Base-by-base conservation (phyloP, 2,888 invertebrate species). In the Steromphala cineraria region DNA sequence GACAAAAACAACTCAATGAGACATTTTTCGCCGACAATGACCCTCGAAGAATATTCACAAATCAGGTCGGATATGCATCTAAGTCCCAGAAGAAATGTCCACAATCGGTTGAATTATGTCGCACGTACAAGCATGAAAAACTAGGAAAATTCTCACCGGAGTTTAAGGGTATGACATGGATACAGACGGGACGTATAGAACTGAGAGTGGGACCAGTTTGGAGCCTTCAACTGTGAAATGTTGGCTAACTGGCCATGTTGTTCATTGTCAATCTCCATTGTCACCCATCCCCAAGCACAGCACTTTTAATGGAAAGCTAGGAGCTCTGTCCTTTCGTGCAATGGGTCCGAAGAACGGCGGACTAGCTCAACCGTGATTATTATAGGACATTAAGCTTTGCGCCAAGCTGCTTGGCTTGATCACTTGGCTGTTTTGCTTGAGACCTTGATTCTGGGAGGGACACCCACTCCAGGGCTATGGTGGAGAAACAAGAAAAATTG, bases 161-260 rank as follows among this genome's bases (percentile, higher is more conserved):
- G 76, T 31, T 76, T 76, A 28, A 40, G 53, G 53, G 53, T 53
- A 76, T 76, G 13, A 31, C 55, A 17, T 19, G 76, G 53, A 28
- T 55, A 28, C 56, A 55, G 53, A 76, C 31, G 53, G 55, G 76
- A 76, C 31, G 53, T 46, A 75, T 40, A 55, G 76, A 76, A 76
- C 53, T 28, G 28, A 40, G 36, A 17, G 28, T 76, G 56, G 31
- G 71, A 71, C 71, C 21, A 52, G 62, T 40, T 31, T 24, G 15
- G 62, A 62, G 40, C 52, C 52, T n/a, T 79, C 79, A 79, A 53
- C 75, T 79, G 79, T 79, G 46, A 79, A 79, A 79, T 79, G 53
- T 79, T 36, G 21, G 36, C 79, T 74, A 79, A 79, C 79, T 71
- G 67, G 53, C 36, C 74, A 55, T 79, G 79, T 53, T 79, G 74